A percentile compares a stretch with the other conserved stretches of the same genome.
phyloP scores from a whole-genome alignment of 2,888 invertebrate species.

The Gari tellinella region DNA sequence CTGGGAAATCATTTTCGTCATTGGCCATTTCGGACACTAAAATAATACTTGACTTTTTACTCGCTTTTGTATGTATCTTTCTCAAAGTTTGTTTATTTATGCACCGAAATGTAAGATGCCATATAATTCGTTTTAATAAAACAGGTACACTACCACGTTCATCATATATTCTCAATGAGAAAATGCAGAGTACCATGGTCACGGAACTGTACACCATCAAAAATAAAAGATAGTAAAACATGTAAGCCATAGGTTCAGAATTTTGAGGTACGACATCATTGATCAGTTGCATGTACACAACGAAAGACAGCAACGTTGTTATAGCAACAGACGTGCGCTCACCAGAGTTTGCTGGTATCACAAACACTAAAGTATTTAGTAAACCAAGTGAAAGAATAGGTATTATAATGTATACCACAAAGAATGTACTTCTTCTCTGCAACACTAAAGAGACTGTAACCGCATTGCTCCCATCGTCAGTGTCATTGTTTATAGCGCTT shows the following conservation, averaged over 20 bases:
- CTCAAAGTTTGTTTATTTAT: too few relatives aligned
- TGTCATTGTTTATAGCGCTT: background rate
- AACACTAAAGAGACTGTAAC: slow-evolving; percentile 7
- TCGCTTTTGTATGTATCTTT: too few relatives aligned
- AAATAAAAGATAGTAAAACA: slow-evolving; percentile 33
- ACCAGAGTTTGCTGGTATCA: slow-evolving; percentile 43
- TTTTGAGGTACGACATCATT: slow-evolving; percentile 49
- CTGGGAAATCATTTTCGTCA: too few relatives aligned
- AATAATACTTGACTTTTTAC: too few relatives aligned
- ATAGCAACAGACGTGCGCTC: slow-evolving; percentile 50
- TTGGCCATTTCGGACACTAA: too few relatives aligned
- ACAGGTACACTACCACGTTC: background rate
- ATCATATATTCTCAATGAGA: slow-evolving; percentile 35
- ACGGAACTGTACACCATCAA: slow-evolving; percentile 34
- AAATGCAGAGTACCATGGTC: slow-evolving; percentile 33
- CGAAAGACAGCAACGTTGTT: slow-evolving; percentile 52
- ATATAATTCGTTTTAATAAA: background rate
- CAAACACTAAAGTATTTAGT: slow-evolving; percentile 40
- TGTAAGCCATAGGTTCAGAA: slow-evolving; percentile 47
- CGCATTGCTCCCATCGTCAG: background rate
- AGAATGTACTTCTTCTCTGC: slow-evolving; percentile 32
- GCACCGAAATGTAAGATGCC: too few relatives aligned
- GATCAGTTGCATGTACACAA: slow-evolving; percentile 47
- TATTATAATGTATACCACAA: slow-evolving; percentile 33
- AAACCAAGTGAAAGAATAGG: slow-evolving; percentile 35